phyloP scores from a whole-genome alignment of 2,888 invertebrate species.

The Clanis bilineata region DNA sequence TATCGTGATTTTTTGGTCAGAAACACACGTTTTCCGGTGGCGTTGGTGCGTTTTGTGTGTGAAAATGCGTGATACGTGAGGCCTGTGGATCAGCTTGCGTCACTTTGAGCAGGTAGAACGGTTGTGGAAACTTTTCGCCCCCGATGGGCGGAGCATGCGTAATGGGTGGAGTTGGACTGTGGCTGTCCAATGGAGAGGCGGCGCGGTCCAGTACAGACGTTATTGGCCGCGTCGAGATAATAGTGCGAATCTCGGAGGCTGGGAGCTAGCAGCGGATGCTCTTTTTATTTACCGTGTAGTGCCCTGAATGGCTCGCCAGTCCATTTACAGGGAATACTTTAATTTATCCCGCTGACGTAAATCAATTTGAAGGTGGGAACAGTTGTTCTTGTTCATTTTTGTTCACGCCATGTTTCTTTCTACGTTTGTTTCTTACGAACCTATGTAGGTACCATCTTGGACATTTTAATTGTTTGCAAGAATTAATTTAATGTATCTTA shows the following conservation, averaged over 20 bases:
- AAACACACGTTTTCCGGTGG: conserved; percentile 42
- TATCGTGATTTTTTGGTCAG: conserved; percentile 54
- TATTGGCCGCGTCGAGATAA: conserved; percentile 73
- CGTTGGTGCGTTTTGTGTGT: conserved; percentile 25
- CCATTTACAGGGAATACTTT: conserved; percentile 62
- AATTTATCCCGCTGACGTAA: conserved; percentile 68
- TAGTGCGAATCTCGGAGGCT: conserved; percentile 80
- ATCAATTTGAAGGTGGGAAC: conserved; percentile 72
- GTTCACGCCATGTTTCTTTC: conserved; percentile 28
- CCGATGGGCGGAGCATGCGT: conserved; percentile 72
- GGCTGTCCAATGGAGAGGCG: conserved; percentile 50
- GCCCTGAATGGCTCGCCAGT: conserved; percentile 60
- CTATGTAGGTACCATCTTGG: background rate
- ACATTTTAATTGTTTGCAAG: background rate
- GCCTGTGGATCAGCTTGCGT: conserved; percentile 53
- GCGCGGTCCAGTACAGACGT: conserved; percentile 43
- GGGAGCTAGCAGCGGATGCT: conserved; percentile 59
- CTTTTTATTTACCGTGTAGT: conserved; percentile 66
- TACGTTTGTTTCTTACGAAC: conserved; percentile 15
- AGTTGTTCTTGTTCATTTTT: conserved; percentile 40
- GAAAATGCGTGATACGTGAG: conserved; percentile 44
- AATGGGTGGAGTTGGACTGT: conserved; percentile 71
- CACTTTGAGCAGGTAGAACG: conserved; percentile 55
- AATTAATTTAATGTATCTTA: background rate
- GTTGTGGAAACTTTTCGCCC: conserved; percentile 60